A percentile compares a stretch with the other conserved stretches of the same genome.
phyloP scores from a whole-genome alignment of 1,140 invertebrate species.

The Drosophila navojoa region DNA sequence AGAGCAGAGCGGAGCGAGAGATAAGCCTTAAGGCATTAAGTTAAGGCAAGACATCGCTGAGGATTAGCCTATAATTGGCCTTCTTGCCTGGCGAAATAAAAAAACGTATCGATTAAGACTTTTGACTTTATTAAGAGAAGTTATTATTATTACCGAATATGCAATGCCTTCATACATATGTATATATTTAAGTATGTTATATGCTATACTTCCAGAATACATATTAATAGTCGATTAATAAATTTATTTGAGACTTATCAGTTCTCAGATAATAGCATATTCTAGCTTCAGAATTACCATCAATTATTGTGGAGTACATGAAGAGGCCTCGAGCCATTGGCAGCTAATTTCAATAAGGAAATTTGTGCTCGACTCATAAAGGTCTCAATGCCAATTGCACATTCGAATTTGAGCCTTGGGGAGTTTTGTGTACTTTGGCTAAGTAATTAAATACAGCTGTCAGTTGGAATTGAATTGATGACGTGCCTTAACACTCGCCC shows the following conservation, averaged over 20 bases:
- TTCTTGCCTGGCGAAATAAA: not conserved
- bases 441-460: conserved; percentile 41
- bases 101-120: not conserved
- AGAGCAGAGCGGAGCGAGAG: not conserved
- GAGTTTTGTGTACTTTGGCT: conserved; percentile 11
- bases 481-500: no score
- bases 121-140: not conserved
- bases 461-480: conserved; percentile 18
- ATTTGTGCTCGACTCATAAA: conserved; percentile 15
- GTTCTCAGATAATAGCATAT: not conserved
- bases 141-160: no score
- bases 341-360: conserved; percentile 28
- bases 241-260: not conserved
- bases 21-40: conserved; percentile 13
- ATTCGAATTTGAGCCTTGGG: conserved; percentile 11
- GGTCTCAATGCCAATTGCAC: conserved; percentile 14
- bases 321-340: conserved; percentile 8
- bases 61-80: conserved; percentile 16
- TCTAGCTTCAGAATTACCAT: conserved; percentile 18
- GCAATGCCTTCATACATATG: no score
- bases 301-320: conserved; percentile 22
- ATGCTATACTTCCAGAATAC: no score
- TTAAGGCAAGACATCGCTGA: not conserved
- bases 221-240: no score
- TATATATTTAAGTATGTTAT: no score